A percentile compares a stretch with the other conserved stretches of the same genome.
Evolutionary conservation across 64 coral and sea anemone species (phyloP).

Genomic region (Astreopora myriophthalma): DNA sequence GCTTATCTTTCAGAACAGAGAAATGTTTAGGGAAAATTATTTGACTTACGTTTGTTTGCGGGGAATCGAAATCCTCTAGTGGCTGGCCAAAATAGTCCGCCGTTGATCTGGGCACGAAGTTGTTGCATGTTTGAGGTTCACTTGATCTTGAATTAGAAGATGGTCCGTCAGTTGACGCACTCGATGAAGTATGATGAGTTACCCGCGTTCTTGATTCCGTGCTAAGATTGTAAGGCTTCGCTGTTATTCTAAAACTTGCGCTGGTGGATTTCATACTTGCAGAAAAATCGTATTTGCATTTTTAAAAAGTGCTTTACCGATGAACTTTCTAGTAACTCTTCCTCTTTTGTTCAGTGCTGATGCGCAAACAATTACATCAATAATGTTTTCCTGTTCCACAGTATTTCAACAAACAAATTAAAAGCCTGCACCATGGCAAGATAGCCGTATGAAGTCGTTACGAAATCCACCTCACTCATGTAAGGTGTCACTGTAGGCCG

Average conservation of each 20-base stretch:
- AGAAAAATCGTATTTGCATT: neutral
- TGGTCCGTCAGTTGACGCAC: neutral
- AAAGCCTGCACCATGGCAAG: conserved; percentile 8
- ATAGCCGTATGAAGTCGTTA: neutral
- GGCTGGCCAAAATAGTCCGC: conserved; percentile 1
- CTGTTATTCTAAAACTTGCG: conserved; percentile 63
- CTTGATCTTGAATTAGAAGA: neutral
- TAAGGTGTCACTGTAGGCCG: neutral
- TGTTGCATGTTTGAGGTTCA: conserved; percentile 11
- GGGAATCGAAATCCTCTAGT: conserved; percentile 66
- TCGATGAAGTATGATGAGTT: neutral
- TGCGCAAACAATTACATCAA: neutral
- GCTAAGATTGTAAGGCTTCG: neutral
- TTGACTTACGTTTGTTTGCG: conserved; percentile 68
- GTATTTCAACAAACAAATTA: conserved; percentile 38
- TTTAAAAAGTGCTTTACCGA: conserved; percentile 29
- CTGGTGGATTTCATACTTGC: conserved; percentile 65
- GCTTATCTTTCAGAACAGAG: neutral
- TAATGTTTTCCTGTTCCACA: neutral
- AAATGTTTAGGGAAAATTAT: conserved; percentile 25
- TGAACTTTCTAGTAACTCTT: neutral
- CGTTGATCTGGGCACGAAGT: conserved; percentile 4
- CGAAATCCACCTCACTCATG: neutral
- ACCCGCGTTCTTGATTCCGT: neutral
- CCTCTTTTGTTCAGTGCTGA: neutral